phyloP scores from a whole-genome alignment of 2,113 vertebrate species.

The Zapus hudsonius region DNA sequence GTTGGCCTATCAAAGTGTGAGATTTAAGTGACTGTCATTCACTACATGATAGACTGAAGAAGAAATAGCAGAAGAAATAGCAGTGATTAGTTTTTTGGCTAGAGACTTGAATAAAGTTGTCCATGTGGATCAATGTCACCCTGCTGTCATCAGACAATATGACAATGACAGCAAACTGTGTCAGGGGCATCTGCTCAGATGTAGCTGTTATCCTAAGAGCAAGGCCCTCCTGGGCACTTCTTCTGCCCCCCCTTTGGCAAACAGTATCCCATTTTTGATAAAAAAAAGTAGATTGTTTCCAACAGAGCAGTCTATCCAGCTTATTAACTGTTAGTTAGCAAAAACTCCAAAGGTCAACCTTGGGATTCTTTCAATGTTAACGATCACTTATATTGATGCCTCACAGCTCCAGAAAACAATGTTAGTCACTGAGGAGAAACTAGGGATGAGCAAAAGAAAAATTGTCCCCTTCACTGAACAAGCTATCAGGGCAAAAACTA shows the following conservation, averaged over 20 bases:
- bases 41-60: constrained; percentile 37
- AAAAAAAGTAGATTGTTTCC: constrained; percentile 3
- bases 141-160: constrained; percentile 18
- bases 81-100: constrained; percentile 53
- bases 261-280: not conserved
- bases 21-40: constrained; percentile 52
- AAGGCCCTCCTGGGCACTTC: not conserved
- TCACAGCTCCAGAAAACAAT: constrained; percentile 8
- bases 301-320: not conserved
- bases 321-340: constrained; percentile 6
- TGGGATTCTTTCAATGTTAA: not conserved
- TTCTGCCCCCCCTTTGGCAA: not conserved
- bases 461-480: constrained; percentile 30
- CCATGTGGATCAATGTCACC: constrained; percentile 51
- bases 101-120: constrained; percentile 63
- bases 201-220: not conserved
- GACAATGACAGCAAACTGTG: constrained; percentile 45
- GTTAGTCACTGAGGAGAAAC: constrained; percentile 5
- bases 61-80: constrained; percentile 50
- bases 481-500: not conserved
- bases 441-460: not conserved
- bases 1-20: constrained; percentile 4
- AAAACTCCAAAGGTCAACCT: not conserved
- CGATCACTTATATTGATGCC: not conserved
- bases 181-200: not conserved